Base-by-base conservation (phyloP, 2,797 vertebrate species). In the Poliocrania exsul region DNA sequence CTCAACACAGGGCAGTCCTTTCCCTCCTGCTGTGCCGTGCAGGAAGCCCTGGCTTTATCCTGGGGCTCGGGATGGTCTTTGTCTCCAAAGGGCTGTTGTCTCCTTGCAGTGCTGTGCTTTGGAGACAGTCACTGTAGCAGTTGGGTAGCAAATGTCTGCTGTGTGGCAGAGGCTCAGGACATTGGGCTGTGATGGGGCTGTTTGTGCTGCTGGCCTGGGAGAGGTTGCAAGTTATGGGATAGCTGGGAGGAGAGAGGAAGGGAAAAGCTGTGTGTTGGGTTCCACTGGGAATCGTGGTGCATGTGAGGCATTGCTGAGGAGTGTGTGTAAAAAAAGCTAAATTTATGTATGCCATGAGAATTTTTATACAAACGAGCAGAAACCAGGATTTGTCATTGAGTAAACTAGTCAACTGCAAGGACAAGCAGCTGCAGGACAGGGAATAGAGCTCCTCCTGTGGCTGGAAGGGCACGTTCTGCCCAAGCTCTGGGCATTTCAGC, bases 231-330 rank as follows among this genome's bases (percentile, higher is more conserved):
- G 35, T 46, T 60, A 23, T 0, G 11, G 66, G 50, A 5, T 67
- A 74, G 20, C 47, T 61, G 47, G 47, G 28, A 62, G 47, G 64
- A 74, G 50, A 65, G 44, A 64, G 47, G 46, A 78, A 4, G 26
- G 56, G 33, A 62, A 58, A 54, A 73, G 21, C 61, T 86, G 26
- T 33, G 17, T 9, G 4, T 64, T 62, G 13, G 54, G 49, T 40
- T 85, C 44, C 0, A 0, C 1, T 35, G 31, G 67, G 81, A 73
- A 25, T 57, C 46, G 11, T 0, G 5, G 50, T 67, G 44, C 12
- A 2, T 29, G 10, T 53, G n/a, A 79, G 26, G 37, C 44, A 82
- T 69, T 69, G 53, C 64, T 69, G 56, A 21, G 35, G 29, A 80
- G 38, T 65, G 16, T 46, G 19, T 66, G 5, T 74, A 24, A 66